Evolutionary conservation across 2,888 invertebrate genomes (phyloP).

Genomic region (Cosmia pyralina): DNA sequence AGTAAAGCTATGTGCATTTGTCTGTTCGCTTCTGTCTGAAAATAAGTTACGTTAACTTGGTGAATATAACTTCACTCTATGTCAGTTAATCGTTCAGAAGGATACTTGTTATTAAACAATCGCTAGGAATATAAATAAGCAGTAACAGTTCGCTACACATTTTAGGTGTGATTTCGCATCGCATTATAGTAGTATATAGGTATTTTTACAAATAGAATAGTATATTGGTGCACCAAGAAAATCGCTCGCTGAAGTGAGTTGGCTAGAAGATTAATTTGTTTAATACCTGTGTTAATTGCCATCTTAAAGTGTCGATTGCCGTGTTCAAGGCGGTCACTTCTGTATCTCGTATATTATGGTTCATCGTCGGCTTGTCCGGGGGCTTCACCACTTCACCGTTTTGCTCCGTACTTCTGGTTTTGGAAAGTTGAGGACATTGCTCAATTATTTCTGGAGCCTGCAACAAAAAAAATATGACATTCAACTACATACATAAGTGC

Average conservation of each 20-base stretch:
- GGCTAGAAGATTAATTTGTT: conserved; percentile 1
- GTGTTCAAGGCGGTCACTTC: conserved; percentile 90
- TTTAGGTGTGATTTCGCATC: conserved; percentile 54
- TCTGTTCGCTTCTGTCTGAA: conserved; percentile 92
- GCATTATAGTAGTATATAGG: no score
- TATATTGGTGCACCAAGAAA: conserved; percentile 76
- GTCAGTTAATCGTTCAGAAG: not conserved
- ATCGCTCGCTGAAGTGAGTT: conserved; percentile 35
- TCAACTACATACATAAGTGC: conserved; percentile 16
- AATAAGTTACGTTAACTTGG: conserved; percentile 72
- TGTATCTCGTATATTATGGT: conserved; percentile 76
- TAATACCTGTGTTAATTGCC: conserved; percentile 93
- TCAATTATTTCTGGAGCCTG: conserved; percentile 86
- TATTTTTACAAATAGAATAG: conserved; percentile 2
- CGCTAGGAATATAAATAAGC: conserved; percentile 22
- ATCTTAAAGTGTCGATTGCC: conserved; percentile 92
- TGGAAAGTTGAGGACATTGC: conserved; percentile 81
- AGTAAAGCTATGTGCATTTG: conserved; percentile 94
- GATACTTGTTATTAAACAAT: conserved; percentile 17
- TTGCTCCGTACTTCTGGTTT: conserved; percentile 75
- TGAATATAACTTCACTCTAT: conserved; percentile 20
- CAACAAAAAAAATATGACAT: conserved; percentile 69
- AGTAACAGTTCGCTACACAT: conserved; percentile 61
- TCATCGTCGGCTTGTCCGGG: conserved; percentile 71
- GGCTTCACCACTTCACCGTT: conserved; percentile 75